Conservation (phyloP, 1,140 invertebrate species). For the Penaeus japonicus region DNA sequence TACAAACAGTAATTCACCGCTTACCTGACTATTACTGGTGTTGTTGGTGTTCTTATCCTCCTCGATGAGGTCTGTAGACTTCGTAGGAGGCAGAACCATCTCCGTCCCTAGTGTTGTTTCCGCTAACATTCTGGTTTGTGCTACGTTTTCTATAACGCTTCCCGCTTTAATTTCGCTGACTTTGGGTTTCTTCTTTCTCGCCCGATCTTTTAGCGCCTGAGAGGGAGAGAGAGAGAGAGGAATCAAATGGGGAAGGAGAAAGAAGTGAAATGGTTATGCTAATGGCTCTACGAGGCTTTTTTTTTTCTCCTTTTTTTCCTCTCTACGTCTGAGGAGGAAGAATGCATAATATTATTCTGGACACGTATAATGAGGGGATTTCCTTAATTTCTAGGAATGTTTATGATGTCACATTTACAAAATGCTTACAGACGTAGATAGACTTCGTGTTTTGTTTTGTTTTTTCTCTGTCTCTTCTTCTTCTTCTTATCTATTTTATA, state of each 20-base stretch:
- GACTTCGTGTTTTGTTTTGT: too few species aligned
- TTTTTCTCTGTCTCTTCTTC: too few species aligned
- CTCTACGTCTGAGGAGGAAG: too few species aligned
- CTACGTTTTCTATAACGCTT: constrained; percentile 88
- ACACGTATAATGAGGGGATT: too few species aligned
- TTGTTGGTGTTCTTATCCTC: constrained; percentile 82
- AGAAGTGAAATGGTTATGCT: not conserved
- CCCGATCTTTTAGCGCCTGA: constrained; percentile 81
- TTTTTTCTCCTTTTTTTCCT: too few species aligned
- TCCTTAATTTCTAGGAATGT: too few species aligned
- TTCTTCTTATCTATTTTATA: too few species aligned
- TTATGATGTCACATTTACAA: too few species aligned
- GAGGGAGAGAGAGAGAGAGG: constrained; percentile 28
- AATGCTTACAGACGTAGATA: too few species aligned
- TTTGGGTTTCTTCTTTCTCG: constrained; percentile 81
- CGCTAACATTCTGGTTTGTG: constrained; percentile 79
- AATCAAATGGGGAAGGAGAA: not conserved
- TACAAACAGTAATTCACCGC: not conserved
- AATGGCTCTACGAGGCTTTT: too few species aligned
- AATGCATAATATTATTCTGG: too few species aligned
- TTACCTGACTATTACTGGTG: constrained; percentile 77
- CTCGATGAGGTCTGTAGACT: constrained; percentile 68
- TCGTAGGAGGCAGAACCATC: constrained; percentile 64
- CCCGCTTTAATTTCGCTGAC: constrained; percentile 77
- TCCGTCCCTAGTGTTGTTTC: constrained; percentile 76